Percentiles rank a stretch among this genome's conserved stretches.
Conservation (phyloP, 2,797 vertebrate genomes). For the Falco berigora region DNA sequence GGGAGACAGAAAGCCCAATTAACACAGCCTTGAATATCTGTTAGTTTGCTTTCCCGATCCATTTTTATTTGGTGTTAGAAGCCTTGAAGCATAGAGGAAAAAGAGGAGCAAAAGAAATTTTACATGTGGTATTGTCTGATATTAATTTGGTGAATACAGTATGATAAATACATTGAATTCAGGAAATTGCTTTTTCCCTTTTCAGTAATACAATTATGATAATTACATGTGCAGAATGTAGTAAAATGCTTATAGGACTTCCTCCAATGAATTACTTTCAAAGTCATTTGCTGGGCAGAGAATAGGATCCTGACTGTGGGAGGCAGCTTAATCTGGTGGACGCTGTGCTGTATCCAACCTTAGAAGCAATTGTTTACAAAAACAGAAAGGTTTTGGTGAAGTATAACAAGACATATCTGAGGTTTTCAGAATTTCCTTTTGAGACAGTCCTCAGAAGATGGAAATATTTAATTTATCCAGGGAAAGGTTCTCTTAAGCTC, state of each 20-base stretch:
- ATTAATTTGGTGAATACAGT: not conserved
- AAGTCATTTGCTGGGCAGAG: not conserved
- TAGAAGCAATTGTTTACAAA: not conserved
- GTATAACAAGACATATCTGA: not conserved
- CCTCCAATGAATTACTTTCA: not conserved
- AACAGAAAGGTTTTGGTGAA: not conserved
- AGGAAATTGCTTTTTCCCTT: not conserved
- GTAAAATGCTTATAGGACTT: not conserved
- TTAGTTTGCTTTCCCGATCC: not conserved
- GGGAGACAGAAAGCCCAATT: constrained; percentile 4
- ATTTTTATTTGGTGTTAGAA: not conserved
- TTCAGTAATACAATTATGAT: not conserved
- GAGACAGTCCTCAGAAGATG: not conserved
- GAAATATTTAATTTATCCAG: not conserved
- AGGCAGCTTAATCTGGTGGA: not conserved
- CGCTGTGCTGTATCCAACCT: not conserved
- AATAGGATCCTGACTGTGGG: not conserved
- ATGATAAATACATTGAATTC: not conserved
- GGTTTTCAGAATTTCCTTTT: not conserved
- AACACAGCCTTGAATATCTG: not conserved
- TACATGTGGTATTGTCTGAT: not conserved
- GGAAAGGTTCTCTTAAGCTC: not conserved
- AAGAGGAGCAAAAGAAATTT: not conserved
- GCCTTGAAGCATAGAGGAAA: not conserved
- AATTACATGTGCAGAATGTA: not conserved